phyloP scores from a whole-genome alignment of 2,888 invertebrate genomes.

The Apomyelois bistriatella region DNA sequence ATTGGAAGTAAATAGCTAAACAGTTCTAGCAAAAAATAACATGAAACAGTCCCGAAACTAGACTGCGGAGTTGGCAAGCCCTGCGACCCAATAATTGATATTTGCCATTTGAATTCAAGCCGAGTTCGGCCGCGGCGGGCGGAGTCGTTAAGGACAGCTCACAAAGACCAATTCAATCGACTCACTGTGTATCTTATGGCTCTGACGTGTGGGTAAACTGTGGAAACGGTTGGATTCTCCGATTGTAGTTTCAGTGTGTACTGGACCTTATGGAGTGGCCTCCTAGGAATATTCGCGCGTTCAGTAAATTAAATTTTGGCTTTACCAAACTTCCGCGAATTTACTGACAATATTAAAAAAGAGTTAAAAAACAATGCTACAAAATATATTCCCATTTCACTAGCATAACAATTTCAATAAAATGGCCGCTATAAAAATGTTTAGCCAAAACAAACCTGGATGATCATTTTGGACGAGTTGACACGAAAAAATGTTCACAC shows the following conservation, averaged over 20 bases:
- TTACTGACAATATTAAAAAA: too few relatives aligned
- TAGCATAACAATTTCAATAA: too few relatives aligned
- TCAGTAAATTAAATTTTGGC: neutral
- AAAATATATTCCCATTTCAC: too few relatives aligned
- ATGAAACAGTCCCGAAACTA: neutral
- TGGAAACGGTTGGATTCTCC: neutral
- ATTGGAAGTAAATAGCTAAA: neutral
- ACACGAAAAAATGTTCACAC: constrained; percentile 2
- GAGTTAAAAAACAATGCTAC: neutral
- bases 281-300: neutral
- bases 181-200: constrained; percentile 51
- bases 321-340: too few relatives aligned
- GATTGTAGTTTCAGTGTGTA: neutral
- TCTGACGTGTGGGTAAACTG: constrained; percentile 43
- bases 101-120: constrained; percentile 62
- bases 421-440: neutral
- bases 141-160: constrained; percentile 40
- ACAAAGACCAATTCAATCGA: constrained; percentile 50
- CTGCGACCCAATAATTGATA: constrained; percentile 50
- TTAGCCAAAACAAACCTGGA: neutral
- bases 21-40: neutral
- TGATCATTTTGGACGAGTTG: neutral
- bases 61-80: constrained; percentile 8
- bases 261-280: neutral
- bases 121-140: constrained; percentile 34